Percentiles rank a stretch among this genome's conserved stretches.
Evolutionary conservation across 2,888 invertebrate species (phyloP).

Genomic region (Biston betularia): DNA sequence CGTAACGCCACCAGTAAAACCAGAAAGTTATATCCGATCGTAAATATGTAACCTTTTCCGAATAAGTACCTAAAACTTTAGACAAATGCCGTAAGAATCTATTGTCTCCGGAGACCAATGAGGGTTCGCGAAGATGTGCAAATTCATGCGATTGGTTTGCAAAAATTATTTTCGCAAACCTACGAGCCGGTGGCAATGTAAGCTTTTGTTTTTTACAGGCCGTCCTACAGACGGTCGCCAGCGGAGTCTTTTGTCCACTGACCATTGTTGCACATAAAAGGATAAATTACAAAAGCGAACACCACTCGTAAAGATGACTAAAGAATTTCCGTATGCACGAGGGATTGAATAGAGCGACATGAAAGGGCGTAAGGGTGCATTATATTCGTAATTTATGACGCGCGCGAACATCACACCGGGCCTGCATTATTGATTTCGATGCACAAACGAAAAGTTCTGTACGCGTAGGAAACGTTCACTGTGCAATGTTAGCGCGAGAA

Average conservation of each 20-base stretch:
- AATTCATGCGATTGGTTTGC: conserved; percentile 80
- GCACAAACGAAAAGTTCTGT: conserved; percentile 64
- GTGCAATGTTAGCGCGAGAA: conserved; percentile 49
- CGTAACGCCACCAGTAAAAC: conserved; percentile 58
- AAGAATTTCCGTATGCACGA: conserved; percentile 73
- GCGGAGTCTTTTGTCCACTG: conserved; percentile 72
- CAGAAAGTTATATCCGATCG: conserved; percentile 60
- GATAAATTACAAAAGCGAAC: conserved; percentile 80
- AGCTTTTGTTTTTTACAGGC: conserved; percentile 68
- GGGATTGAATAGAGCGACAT: conserved; percentile 73
- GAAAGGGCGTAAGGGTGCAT: conserved; percentile 79
- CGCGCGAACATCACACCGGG: conserved; percentile 66
- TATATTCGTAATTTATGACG: conserved; percentile 81
- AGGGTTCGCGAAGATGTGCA: conserved; percentile 56
- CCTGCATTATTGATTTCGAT: conserved; percentile 72
- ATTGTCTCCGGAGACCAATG: conserved; percentile 77
- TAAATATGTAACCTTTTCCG: conserved; percentile 60
- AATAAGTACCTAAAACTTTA: conserved; percentile 42
- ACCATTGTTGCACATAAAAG: conserved; percentile 77
- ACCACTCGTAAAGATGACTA: conserved; percentile 79
- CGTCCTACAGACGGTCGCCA: conserved; percentile 64
- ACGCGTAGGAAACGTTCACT: conserved; percentile 64
- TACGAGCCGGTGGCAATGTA: conserved; percentile 68
- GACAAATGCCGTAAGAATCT: conserved; percentile 52
- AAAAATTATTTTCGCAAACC: conserved; percentile 80